These are phyloP conservation scores for Oceanodroma leucorhoa DNA, from an alignment of 2,797 vertebrate species.

Conservation along the genomic window DNA sequence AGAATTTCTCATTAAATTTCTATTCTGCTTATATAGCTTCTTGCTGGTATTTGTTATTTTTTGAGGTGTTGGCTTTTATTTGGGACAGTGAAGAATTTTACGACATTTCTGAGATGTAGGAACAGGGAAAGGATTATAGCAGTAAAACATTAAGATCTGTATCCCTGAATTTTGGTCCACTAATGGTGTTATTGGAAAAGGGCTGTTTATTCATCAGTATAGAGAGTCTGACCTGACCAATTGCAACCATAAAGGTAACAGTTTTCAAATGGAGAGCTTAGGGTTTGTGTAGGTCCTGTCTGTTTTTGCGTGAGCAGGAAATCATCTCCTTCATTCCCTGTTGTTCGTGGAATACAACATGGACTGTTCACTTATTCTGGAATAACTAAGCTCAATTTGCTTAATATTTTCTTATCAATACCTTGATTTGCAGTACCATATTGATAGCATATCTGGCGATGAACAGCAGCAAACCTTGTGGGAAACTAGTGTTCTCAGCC, in stretches of 20 bases:
- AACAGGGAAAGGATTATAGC: background rate
- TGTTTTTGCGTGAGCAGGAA: background rate
- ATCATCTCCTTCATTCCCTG: background rate
- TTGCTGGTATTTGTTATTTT: background rate
- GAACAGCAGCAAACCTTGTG: background rate
- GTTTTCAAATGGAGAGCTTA: background rate
- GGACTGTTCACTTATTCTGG: background rate
- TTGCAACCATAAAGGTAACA: background rate
- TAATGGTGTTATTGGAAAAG: background rate
- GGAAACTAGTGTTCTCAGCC: background rate
- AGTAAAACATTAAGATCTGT: background rate
- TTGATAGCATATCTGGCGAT: background rate
- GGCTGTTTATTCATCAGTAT: background rate
- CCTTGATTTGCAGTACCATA: background rate
- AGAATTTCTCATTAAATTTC: background rate
- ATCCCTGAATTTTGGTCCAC: background rate
- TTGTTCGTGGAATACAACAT: background rate
- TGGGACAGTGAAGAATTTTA: background rate
- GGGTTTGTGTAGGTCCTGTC: background rate
- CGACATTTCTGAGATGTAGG: background rate
- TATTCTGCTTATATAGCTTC: background rate
- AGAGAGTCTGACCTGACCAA: background rate
- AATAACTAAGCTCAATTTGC: background rate
- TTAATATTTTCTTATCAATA: background rate
- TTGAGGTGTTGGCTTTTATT: background rate